Evolutionary conservation across 2,888 invertebrate genomes (phyloP).

Genomic region (Nephrotoma appendiculata): DNA sequence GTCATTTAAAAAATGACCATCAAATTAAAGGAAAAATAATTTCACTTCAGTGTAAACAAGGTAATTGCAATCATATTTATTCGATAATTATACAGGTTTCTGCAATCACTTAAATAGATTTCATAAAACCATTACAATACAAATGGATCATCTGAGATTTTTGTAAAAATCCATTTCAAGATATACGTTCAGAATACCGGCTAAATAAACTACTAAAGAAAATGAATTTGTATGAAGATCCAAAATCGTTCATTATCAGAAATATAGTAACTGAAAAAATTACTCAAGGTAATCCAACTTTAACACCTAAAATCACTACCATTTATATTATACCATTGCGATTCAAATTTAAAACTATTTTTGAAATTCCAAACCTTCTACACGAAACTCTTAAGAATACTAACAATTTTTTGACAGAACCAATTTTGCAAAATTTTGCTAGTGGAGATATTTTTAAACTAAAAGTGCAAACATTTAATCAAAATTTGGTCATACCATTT

Average conservation of each 20-base stretch:
- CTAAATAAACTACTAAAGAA: constrained; percentile 8
- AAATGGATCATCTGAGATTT: neutral
- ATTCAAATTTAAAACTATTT: constrained; percentile 10
- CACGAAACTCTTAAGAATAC: neutral
- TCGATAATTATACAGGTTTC: constrained; percentile 6
- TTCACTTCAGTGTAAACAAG: constrained; percentile 8
- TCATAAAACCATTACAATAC: constrained; percentile 3
- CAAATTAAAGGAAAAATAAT: neutral
- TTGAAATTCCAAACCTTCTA: constrained; percentile 9
- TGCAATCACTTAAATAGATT: constrained; percentile 6
- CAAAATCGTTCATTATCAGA: constrained; percentile 4
- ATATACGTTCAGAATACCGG: constrained; percentile 9
- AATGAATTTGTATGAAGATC: constrained; percentile 7
- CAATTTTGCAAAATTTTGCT: constrained; percentile 1
- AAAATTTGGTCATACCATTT: too few relatives aligned
- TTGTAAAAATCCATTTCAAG: constrained; percentile 10
- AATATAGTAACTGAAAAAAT: constrained; percentile 3
- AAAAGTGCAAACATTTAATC: too few relatives aligned
- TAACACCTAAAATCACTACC: neutral
- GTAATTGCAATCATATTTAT: constrained; percentile 10
- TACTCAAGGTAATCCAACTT: constrained; percentile 5
- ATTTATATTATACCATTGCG: constrained; percentile 9
- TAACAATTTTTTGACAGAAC: neutral
- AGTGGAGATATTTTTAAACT: too few relatives aligned
- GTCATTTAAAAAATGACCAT: constrained; percentile 8